phyloP scores from a whole-genome alignment of 2,888 invertebrate genomes.

The Heliconius cydno region DNA sequence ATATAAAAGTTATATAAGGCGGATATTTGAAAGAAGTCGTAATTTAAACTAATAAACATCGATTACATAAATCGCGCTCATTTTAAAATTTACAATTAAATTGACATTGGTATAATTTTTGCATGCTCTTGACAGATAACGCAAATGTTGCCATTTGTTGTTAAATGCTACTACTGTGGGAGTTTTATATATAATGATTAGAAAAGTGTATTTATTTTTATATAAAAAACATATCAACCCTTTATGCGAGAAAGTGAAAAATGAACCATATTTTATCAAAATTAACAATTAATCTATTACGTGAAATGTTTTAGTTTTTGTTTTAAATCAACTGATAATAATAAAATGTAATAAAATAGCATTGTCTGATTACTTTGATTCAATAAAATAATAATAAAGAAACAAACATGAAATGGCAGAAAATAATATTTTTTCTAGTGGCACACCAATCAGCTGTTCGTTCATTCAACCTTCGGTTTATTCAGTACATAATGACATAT shows the following conservation, averaged over 20 bases:
- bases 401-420: neutral
- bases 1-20: neutral
- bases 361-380: neutral
- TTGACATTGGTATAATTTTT: slow-evolving; percentile 20
- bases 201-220: too few relatives aligned
- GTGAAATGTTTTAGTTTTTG: too few relatives aligned
- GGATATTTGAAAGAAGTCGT: neutral
- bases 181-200: neutral
- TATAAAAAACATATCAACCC: too few relatives aligned
- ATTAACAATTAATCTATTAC: neutral
- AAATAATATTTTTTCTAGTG: slow-evolving; percentile 12
- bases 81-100: slow-evolving; percentile 16
- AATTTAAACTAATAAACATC: slow-evolving; percentile 3
- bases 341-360: neutral
- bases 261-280: neutral
- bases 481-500: slow-evolving; percentile 39
- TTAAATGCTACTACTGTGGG: slow-evolving; percentile 5
- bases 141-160: slow-evolving; percentile 22
- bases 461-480: slow-evolving; percentile 51
- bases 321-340: too few relatives aligned
- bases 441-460: slow-evolving; percentile 54
- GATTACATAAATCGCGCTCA: slow-evolving; percentile 21
- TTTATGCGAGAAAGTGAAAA: neutral
- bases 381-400: neutral
- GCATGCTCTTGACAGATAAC: slow-evolving; percentile 4